A percentile compares a stretch with the other conserved stretches of the same genome.
Evolutionary conservation across 2,113 vertebrate species (phyloP).

Genomic region (Marcusenius ussheri): DNA sequence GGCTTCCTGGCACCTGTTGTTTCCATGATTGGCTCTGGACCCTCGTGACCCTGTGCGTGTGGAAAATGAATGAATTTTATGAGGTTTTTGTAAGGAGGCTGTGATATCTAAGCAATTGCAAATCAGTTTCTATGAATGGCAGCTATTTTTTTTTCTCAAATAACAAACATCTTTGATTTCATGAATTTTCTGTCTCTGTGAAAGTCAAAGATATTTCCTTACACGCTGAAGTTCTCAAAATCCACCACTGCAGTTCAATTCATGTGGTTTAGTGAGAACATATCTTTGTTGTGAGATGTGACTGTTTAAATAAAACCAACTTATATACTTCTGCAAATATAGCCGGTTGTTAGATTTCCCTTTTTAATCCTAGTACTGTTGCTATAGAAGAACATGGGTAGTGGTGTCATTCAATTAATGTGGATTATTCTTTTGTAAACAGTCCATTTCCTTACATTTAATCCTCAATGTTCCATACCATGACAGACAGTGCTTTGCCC

Average conservation of each 20-base stretch:
- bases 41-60: neutral
- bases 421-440: neutral
- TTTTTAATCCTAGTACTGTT: neutral
- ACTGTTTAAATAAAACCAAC: neutral
- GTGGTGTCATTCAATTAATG: neutral
- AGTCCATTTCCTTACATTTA: neutral
- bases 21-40: neutral
- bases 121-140: neutral
- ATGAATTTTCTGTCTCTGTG: neutral
- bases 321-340: neutral
- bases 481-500: neutral
- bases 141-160: constrained; percentile 14
- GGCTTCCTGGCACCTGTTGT: neutral
- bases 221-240: neutral
- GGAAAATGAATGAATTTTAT: neutral
- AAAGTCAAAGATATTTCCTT: neutral
- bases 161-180: neutral
- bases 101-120: neutral
- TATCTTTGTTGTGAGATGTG: neutral
- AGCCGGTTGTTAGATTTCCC: neutral
- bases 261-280: neutral
- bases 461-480: neutral
- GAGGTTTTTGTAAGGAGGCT: neutral
- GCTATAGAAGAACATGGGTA: neutral
- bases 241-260: neutral